A percentile compares a stretch with the other conserved stretches of the same genome.
Conservation (phyloP, 2,888 invertebrate species). For the Sesamia inferens region DNA sequence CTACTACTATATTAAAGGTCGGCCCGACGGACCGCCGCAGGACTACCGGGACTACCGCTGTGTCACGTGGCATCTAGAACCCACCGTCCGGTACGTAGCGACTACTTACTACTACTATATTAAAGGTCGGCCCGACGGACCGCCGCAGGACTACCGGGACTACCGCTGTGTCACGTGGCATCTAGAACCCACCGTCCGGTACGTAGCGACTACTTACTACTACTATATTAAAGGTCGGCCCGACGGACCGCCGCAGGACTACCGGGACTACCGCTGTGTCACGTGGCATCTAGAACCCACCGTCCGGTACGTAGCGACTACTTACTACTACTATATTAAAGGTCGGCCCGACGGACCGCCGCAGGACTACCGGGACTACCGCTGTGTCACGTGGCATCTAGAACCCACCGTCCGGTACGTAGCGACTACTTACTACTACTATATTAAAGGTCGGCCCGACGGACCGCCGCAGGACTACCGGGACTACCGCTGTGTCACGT, state of each 20-base stretch:
- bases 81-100: too few relatives aligned
- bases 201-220: background rate
- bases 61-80: too few relatives aligned
- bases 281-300: slow-evolving; percentile 93
- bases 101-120: too few relatives aligned
- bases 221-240: background rate
- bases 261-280: slow-evolving; percentile 42
- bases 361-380: too few relatives aligned
- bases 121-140: background rate
- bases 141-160: background rate
- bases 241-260: slow-evolving; percentile 47
- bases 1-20: background rate
- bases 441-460: background rate
- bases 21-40: too few relatives aligned
- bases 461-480: too few relatives aligned
- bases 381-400: too few relatives aligned
- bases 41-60: too few relatives aligned
- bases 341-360: too few relatives aligned
- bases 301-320: background rate
- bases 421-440: too few relatives aligned
- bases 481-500: too few relatives aligned
- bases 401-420: too few relatives aligned
- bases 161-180: slow-evolving; percentile 73
- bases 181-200: slow-evolving; percentile 90
- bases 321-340: background rate